Conservation (phyloP, 1,140 invertebrate species). For the Drosophila navojoa region DNA sequence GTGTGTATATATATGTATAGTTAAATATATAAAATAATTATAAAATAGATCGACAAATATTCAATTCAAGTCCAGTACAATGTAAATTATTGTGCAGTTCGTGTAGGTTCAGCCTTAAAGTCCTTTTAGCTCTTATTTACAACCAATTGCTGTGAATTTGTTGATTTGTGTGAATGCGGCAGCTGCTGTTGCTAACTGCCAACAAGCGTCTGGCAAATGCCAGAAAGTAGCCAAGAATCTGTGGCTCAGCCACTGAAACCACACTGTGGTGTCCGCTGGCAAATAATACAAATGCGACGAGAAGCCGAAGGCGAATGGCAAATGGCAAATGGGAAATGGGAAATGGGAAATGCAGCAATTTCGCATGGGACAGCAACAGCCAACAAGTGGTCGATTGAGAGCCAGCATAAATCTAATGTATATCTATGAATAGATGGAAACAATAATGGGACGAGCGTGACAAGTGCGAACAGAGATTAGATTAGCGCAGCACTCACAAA, state of each 20-base stretch:
- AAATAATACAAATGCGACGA: no score
- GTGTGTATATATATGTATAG: no score
- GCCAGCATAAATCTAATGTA: constrained; percentile 36
- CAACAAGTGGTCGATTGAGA: constrained; percentile 35
- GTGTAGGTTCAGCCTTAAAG: background rate
- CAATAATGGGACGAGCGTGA: constrained; percentile 24
- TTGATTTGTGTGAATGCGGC: constrained; percentile 5
- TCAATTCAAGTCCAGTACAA: no score
- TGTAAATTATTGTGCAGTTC: no score
- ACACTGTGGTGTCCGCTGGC: no score
- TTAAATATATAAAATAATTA: no score
- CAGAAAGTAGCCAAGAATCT: constrained; percentile 7
- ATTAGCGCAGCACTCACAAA: constrained; percentile 14
- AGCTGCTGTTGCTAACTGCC: background rate
- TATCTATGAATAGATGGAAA: no score
- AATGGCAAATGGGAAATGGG: background rate
- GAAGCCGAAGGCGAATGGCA: no score
- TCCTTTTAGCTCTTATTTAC: background rate
- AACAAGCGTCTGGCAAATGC: background rate
- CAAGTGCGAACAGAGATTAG: constrained; percentile 38
- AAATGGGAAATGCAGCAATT: constrained; percentile 13
- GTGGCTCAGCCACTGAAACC: constrained; percentile 3
- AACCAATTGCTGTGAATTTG: background rate
- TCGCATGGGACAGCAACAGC: constrained; percentile 12
- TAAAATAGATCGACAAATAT: no score